phyloP scores from a whole-genome alignment of 2,113 vertebrate species.

The Podarcis cretensis region DNA sequence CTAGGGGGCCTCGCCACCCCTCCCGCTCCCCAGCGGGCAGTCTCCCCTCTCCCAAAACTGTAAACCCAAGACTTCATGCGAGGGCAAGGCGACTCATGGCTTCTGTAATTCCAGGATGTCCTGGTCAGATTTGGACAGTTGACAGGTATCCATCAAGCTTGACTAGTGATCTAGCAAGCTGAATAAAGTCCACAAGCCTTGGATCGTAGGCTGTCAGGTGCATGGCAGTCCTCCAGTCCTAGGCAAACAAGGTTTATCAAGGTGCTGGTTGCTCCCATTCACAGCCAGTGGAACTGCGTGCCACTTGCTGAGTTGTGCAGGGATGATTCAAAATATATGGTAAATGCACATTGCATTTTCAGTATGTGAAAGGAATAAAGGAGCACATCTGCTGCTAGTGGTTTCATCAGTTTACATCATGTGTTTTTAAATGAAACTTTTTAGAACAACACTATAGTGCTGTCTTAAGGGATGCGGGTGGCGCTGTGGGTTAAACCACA shows the following conservation, averaged over 20 bases:
- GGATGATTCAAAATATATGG: neutral
- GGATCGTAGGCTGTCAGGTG: neutral
- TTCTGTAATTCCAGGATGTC: too few species aligned
- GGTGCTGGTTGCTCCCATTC: neutral
- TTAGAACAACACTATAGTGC: neutral
- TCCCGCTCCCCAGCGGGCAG: too few species aligned
- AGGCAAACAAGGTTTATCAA: neutral
- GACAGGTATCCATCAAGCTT: neutral
- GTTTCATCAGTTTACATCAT: neutral
- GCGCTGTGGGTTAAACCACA: too few species aligned
- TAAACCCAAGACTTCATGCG: too few species aligned
- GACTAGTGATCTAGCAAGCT: neutral
- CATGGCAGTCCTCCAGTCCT: neutral
- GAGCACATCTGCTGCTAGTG: fast-evolving
- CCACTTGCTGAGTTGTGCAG: neutral
- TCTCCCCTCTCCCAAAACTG: too few species aligned
- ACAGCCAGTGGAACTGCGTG: neutral
- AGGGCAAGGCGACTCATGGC: too few species aligned
- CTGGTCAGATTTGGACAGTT: too few species aligned
- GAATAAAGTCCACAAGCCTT: neutral
- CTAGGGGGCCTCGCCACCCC: too few species aligned
- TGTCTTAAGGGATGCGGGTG: too few species aligned
- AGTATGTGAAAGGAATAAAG: slow-evolving; percentile 1
- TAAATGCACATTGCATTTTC: neutral
- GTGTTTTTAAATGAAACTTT: neutral